Evolutionary conservation across 2,113 vertebrate species (phyloP).

Genomic region (Oryzias curvinotus): DNA sequence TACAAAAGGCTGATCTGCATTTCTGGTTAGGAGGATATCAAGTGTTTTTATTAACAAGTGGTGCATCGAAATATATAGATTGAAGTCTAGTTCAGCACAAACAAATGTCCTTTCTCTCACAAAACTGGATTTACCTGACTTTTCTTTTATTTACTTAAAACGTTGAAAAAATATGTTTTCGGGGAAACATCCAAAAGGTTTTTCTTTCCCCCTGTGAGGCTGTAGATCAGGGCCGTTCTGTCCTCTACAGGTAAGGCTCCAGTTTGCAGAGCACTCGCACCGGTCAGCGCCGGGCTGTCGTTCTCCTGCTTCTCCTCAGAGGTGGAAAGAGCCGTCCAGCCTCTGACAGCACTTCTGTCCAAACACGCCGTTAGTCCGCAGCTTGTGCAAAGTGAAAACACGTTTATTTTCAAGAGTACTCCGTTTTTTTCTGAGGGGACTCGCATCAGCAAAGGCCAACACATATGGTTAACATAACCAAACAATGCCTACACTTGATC

Average conservation of each 20-base stretch:
- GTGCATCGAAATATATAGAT: no score
- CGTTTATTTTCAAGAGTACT: slow-evolving; percentile 78
- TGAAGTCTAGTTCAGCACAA: no score
- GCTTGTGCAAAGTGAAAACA: slow-evolving; percentile 72
- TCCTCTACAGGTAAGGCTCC: slow-evolving; percentile 73
- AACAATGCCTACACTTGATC: slow-evolving; percentile 78
- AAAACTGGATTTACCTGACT: no score
- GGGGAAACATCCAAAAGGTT: slow-evolving; percentile 6
- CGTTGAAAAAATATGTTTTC: no score
- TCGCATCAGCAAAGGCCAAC: slow-evolving; percentile 74
- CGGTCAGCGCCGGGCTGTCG: slow-evolving; percentile 77
- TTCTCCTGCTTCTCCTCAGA: slow-evolving; percentile 47
- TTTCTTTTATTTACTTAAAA: no score
- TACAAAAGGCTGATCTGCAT: no score
- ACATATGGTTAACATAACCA: slow-evolving; percentile 82
- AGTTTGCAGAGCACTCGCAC: slow-evolving; percentile 71
- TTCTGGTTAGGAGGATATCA: no score
- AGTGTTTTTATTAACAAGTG: no score
- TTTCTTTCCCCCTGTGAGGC: slow-evolving; percentile 19
- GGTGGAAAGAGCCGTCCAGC: slow-evolving; percentile 72
- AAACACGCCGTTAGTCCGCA: slow-evolving; percentile 80
- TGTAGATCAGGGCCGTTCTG: slow-evolving; percentile 39
- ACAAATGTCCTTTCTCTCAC: no score
- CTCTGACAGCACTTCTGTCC: slow-evolving; percentile 64
- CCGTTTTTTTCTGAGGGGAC: slow-evolving; percentile 69